These are phyloP conservation scores for Spea bombifrons DNA, from an alignment of 2,113 vertebrate genomes.

Conservation along the genomic window DNA sequence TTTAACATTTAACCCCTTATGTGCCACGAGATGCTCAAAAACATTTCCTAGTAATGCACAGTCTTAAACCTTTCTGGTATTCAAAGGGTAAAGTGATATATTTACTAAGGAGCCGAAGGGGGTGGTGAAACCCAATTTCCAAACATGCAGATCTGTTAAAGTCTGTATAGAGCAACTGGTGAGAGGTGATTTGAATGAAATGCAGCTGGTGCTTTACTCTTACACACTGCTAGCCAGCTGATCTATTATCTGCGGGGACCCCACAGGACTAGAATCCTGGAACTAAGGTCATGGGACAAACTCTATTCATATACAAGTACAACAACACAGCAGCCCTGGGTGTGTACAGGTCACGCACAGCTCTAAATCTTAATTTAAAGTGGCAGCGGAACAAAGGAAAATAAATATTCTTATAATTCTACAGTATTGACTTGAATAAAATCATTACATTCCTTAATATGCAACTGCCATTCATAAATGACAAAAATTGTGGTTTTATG, in stretches of 20 bases:
- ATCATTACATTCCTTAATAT: too few relatives aligned
- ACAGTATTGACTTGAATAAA: too few relatives aligned
- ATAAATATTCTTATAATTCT: background rate
- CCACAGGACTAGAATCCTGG: background rate
- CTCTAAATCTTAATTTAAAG: background rate
- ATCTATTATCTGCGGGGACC: background rate
- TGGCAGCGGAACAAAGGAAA: background rate
- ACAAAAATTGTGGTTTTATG: too few relatives aligned
- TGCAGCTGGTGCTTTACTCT: background rate
- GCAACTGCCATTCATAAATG: too few relatives aligned
- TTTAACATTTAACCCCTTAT: too few relatives aligned
- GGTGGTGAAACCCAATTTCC: conserved; percentile 33
- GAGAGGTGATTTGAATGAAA: conserved; percentile 23
- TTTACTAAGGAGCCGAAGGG: conserved; percentile 18
- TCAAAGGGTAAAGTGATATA: background rate
- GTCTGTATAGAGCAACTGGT: conserved; percentile 38
- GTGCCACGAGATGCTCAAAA: too few relatives aligned
- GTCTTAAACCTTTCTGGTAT: too few relatives aligned
- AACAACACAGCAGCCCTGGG: conserved; percentile 14
- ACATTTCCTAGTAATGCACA: too few relatives aligned
- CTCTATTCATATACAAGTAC: conserved; percentile 29
- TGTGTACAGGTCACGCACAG: conserved; percentile 18
- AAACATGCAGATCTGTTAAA: conserved; percentile 39
- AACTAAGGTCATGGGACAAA: background rate
- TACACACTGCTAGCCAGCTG: conserved; percentile 19